A percentile compares a stretch with the other conserved stretches of the same genome.
Evolutionary conservation across 2,888 invertebrate genomes (phyloP).

Genomic region (Pheosia gnoma): DNA sequence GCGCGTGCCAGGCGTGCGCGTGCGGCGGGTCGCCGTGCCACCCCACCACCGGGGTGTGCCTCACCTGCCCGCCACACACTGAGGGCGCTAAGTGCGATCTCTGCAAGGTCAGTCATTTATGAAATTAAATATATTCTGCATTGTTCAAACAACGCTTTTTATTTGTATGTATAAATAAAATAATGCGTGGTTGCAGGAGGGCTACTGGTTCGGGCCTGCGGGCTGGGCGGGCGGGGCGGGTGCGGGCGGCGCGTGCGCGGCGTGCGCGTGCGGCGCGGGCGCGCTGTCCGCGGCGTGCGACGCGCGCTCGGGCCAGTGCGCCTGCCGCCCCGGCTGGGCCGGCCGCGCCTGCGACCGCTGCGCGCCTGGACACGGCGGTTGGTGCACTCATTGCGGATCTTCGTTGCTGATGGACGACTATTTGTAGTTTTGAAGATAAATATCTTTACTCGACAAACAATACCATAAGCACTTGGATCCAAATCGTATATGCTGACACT

Average conservation of each 20-base stretch:
- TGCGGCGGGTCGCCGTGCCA: conserved; percentile 96
- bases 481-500: too few species aligned
- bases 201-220: conserved; percentile 67
- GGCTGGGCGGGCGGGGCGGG: conserved; percentile 73
- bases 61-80: conserved; percentile 88
- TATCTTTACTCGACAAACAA: too few species aligned
- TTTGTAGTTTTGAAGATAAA: too few species aligned
- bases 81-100: conserved; percentile 88
- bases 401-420: too few species aligned
- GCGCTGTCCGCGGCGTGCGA: conserved; percentile 89
- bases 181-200: conserved; percentile 54
- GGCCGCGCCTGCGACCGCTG: conserved; percentile 90
- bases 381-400: neutral
- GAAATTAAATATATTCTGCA: too few species aligned
- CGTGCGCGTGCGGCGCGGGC: conserved; percentile 91
- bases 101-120: conserved; percentile 59
- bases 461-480: too few species aligned
- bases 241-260: conserved; percentile 83
- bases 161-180: neutral
- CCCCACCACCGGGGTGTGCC: conserved; percentile 92
- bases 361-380: conserved; percentile 70
- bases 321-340: conserved; percentile 88
- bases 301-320: conserved; percentile 88
- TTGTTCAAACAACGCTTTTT: too few species aligned
- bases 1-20: conserved; percentile 90